phyloP scores from a whole-genome alignment of 2,797 vertebrate species.

The Typhlichthys eigenmanni region DNA sequence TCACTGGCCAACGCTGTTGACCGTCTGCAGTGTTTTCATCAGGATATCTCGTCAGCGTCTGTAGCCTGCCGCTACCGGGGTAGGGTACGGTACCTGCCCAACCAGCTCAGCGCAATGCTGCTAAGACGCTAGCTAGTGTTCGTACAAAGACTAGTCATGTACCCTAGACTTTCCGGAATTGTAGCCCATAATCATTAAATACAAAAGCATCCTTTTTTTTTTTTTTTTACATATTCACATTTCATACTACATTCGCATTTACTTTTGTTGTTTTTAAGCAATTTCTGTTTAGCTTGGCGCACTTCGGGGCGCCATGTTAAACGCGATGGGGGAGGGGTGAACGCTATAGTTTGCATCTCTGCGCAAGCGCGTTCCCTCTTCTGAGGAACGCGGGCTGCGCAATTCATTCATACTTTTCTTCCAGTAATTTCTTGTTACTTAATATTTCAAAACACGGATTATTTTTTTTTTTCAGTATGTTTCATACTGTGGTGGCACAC shows the following conservation, averaged over 20 bases:
- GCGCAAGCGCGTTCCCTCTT: slow-evolving; percentile 68
- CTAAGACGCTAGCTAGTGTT: slow-evolving; percentile 23
- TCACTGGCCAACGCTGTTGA: neutral
- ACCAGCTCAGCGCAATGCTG: slow-evolving; percentile 33
- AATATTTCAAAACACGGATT: slow-evolving; percentile 43
- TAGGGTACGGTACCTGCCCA: slow-evolving; percentile 31
- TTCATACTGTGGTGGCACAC: no score
- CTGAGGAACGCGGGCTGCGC: slow-evolving; percentile 71
- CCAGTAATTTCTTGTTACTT: slow-evolving; percentile 58
- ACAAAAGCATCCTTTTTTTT: neutral
- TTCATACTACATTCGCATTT: neutral
- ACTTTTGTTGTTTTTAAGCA: slow-evolving; percentile 22
- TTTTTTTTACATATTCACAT: neutral
- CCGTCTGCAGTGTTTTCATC: slow-evolving; percentile 43
- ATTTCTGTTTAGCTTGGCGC: slow-evolving; percentile 71
- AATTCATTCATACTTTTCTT: slow-evolving; percentile 72
- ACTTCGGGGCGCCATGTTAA: slow-evolving; percentile 83
- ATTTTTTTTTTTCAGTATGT: neutral
- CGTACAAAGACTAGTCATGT: slow-evolving; percentile 29
- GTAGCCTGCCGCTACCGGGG: slow-evolving; percentile 20
- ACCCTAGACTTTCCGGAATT: slow-evolving; percentile 20
- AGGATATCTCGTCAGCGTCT: neutral
- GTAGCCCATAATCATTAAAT: neutral
- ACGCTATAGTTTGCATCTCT: slow-evolving; percentile 25
- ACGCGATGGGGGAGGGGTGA: slow-evolving; percentile 78